Base-by-base conservation (phyloP, 2,888 invertebrate species). In the Cecidostiba fungosa region DNA sequence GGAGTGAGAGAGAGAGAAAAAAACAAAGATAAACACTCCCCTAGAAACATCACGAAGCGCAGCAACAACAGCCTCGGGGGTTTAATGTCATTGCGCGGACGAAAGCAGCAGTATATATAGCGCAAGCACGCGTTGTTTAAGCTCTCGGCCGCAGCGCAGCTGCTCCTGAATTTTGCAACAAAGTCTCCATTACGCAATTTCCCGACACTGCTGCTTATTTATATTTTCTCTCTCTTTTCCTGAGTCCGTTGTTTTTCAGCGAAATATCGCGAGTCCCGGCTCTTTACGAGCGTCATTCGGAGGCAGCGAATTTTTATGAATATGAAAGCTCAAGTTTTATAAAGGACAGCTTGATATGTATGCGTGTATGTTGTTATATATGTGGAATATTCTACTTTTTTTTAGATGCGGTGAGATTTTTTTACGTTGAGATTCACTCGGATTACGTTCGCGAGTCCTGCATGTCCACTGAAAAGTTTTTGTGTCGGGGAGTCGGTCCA, bases 271-370 rank as follows among this genome's bases (percentile, higher is more conserved):
- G 36, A 82, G n/a, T 0, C 8, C 8, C 36, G 62, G n/a, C n/a
- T 43, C n/a, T 76, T 82, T 32, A 23, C 23, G 23, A 50, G 50
- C n/a, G 19, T 66, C 43, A 76, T 76, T 69, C 23, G 36, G 32
- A 82, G 23, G n/a, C 3, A 43, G 19, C 74, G 23, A 70, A 74
- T 76, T 82, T 82, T 66, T 69, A 69, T 47, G 82, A 77, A 77
- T 62, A 77, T 39, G 10, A 36, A 74, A 43, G 26, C n/a, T 43
- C 43, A 39, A 74, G 29, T 74, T 74, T 62, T 81, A 81, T 10
- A n/a, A 29, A 3, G 4, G 29, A 14, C 12, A 3, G 26, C 1
- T 5, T 0, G 16, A 2, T 16, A 10, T 36, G n/a, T n/a, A n/a
- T 5, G 23, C 47, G 19, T 32, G 39, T 76, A 32, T 29, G 70